Base-by-base conservation (phyloP, 2,888 invertebrate genomes). In the Drosophila phalerata region DNA sequence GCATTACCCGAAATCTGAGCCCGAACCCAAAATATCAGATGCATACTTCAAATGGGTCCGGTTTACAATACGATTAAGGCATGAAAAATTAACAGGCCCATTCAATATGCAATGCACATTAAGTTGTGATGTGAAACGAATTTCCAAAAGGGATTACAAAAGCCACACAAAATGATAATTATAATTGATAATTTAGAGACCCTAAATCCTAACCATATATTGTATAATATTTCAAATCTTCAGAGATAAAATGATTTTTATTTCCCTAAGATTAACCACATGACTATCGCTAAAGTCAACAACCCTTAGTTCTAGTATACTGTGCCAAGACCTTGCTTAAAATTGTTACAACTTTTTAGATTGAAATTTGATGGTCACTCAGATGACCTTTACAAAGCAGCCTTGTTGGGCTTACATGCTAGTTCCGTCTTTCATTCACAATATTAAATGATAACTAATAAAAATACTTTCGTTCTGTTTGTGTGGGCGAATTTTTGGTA, bases 61-160 rank as follows among this genome's bases (percentile, higher is more conserved):
- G 83, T 84, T 83, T 79, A 67, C 55, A 67, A 69, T 62, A 57
- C 60, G 78, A 42, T 56, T 60, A 63, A 60, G 78, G 53, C 55
- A 13, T 40, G 28, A 43, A 52, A 66, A 69, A 62, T 64, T 37
- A 62, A 55, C 43, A 53, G 61, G 8, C 28, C 72, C 58, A 69
- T 57, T 83, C 60, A 71, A 77, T 69, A 83, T 83, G 75, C 83
- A 61, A 37, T 56, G 52, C 80, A 73, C 76, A 67, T 67, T 53
- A 55, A 66, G 61, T 63, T 55, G 79, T 62, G 42, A 61, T 42
- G 34, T 17, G 38, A 73, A 77, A 77, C 70, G 25, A 57, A 74
- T 77, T 77, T 61, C 22, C 42, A n/a, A 61, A 53, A 65, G 47
- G 55, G 40, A 38, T 72, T 64, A 57, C 51, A 61, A 69, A 51